Percentiles rank a stretch among this genome's conserved stretches.
phyloP scores from a whole-genome alignment of 2,888 invertebrate genomes.

The Lasioglossum vierecki region DNA sequence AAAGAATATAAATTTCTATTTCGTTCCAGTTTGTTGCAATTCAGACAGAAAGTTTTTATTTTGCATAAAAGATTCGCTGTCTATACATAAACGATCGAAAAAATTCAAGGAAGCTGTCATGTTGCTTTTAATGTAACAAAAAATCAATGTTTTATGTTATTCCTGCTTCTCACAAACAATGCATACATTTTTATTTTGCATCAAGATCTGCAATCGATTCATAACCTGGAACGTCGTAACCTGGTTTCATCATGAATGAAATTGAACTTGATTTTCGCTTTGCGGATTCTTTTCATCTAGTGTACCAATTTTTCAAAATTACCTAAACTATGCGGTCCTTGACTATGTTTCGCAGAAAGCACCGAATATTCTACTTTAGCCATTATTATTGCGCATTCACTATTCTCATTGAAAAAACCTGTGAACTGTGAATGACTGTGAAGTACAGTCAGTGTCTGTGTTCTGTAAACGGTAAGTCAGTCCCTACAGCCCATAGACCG shows the following conservation, averaged over 20 bases:
- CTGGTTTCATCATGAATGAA: background rate
- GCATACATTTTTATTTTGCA: too few species aligned
- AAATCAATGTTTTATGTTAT: too few species aligned
- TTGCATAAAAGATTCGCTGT: too few species aligned
- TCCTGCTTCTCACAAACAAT: too few species aligned
- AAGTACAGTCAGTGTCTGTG: too few species aligned
- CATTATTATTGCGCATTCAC: constrained; percentile 7
- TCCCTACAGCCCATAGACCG: constrained; percentile 49
- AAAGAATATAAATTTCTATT: too few species aligned
- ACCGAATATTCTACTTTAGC: background rate
- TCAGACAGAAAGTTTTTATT: too few species aligned
- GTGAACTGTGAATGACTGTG: background rate
- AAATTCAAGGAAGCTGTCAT: too few species aligned
- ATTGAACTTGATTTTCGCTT: background rate
- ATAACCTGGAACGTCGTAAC: constrained; percentile 12
- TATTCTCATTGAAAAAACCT: background rate
- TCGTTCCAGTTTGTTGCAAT: too few species aligned
- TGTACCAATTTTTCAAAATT: constrained; percentile 32
- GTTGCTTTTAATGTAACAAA: too few species aligned
- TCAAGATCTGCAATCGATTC: background rate
- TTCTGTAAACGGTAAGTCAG: background rate
- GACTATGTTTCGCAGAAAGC: background rate
- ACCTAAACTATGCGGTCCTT: constrained; percentile 69
- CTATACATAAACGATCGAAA: too few species aligned
- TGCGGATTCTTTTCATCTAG: background rate